Conservation (phyloP, 2,888 invertebrate genomes). For the Ophioninae sp. region DNA sequence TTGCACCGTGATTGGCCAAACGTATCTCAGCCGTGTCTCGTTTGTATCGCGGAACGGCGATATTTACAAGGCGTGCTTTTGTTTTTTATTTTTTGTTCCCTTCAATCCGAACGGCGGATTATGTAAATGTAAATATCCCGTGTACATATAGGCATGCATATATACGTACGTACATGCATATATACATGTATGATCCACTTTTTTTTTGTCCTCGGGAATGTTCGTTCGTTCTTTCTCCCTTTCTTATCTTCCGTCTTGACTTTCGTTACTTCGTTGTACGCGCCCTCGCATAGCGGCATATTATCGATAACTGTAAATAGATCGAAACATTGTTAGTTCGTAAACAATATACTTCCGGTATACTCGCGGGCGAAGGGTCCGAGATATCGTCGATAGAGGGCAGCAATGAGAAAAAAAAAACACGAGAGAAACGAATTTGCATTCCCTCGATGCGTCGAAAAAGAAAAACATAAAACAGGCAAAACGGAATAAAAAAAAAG, state of each 20-base stretch:
- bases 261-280: constrained; percentile 31
- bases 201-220: constrained; percentile 43
- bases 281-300: constrained; percentile 43
- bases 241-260: constrained; percentile 10
- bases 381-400: neutral
- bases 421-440: constrained; percentile 1
- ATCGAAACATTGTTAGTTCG: constrained; percentile 28
- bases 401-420: neutral
- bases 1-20: constrained; percentile 17
- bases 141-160: constrained; percentile 60
- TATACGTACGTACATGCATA: constrained; percentile 37
- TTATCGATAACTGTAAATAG: constrained; percentile 51
- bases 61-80: constrained; percentile 24
- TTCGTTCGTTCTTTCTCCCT: constrained; percentile 40
- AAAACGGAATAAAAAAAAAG: neutral
- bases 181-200: constrained; percentile 26
- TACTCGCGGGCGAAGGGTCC: constrained; percentile 1
- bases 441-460: constrained; percentile 33
- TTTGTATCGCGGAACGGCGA: constrained; percentile 20
- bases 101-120: constrained; percentile 43
- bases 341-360: constrained; percentile 14
- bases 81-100: neutral
- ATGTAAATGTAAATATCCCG: constrained; percentile 62
- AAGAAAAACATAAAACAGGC: neutral
- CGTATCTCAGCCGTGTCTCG: constrained; percentile 27